phyloP scores from a whole-genome alignment of 2,113 vertebrate species.

The Empidonax traillii region DNA sequence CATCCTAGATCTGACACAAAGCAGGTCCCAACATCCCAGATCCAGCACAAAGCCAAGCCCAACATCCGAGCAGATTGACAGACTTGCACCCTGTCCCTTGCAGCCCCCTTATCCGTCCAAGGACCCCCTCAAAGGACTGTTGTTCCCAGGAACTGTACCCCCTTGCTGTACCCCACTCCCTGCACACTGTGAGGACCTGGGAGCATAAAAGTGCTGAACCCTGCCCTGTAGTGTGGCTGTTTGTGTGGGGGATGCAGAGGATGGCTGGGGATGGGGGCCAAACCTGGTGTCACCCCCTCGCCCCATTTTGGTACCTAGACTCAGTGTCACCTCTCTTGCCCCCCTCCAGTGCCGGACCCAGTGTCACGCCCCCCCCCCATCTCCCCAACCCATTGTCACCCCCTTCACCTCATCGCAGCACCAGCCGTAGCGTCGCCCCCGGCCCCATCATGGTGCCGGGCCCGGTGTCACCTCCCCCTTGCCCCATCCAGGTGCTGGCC shows the following conservation, averaged over 20 bases:
- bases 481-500: too few species aligned
- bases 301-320: not conserved
- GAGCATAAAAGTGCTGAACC: slow-evolving; percentile 11
- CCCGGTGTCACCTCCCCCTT: not conserved
- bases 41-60: not conserved
- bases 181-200: accelerated
- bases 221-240: not conserved
- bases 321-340: not conserved
- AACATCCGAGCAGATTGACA: not conserved
- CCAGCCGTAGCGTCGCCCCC: accelerated
- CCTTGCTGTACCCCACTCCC: not conserved
- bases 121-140: not conserved
- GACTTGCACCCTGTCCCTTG: not conserved
- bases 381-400: not conserved
- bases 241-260: not conserved
- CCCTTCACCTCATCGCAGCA: not conserved
- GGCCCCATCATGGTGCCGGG: not conserved
- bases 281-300: too few species aligned
- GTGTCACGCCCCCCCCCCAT: not conserved
- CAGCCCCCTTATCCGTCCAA: accelerated
- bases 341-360: not conserved
- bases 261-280: accelerated
- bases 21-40: not conserved
- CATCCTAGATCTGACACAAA: not conserved
- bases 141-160: not conserved